Percentiles rank a stretch among this genome's conserved stretches.
These are phyloP conservation scores for Lagria hirta DNA, from an alignment of 2,888 invertebrate genomes.

Conservation along the genomic window DNA sequence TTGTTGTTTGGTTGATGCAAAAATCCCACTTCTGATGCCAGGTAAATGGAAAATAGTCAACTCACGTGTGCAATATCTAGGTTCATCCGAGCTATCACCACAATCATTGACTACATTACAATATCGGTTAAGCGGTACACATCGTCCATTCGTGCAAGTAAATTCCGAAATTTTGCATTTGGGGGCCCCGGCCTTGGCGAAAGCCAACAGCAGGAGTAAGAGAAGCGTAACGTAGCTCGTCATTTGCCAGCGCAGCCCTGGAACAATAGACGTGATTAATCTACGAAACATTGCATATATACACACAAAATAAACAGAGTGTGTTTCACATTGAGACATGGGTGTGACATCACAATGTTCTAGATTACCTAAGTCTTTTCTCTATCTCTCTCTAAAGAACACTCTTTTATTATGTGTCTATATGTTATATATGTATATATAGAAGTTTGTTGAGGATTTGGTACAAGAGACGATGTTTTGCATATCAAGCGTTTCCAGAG, in stretches of 20 bases:
- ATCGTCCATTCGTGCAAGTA: conserved; percentile 66
- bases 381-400: conserved; percentile 8
- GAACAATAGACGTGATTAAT: conserved; percentile 23
- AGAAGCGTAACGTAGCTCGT: conserved; percentile 15
- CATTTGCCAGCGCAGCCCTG: conserved; percentile 28
- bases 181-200: conserved; percentile 50
- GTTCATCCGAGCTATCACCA: conserved; percentile 78
- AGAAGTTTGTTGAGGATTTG: conserved; percentile 19
- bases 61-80: conserved; percentile 81
- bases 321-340: conserved; percentile 5
- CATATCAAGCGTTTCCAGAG: conserved; percentile 23
- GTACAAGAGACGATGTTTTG: conserved; percentile 20
- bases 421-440: too few species aligned
- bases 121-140: conserved; percentile 70
- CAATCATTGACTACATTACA: conserved; percentile 81
- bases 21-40: too few species aligned
- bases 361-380: conserved; percentile 10
- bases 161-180: conserved; percentile 69
- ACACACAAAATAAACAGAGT: neutral
- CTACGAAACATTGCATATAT: conserved; percentile 6
- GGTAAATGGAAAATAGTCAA: too few species aligned
- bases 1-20: too few species aligned
- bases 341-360: conserved; percentile 9
- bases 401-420: too few species aligned
- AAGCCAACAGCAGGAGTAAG: conserved; percentile 35